Conservation (phyloP, 1,140 invertebrate genomes). For the Drosophila navojoa region DNA sequence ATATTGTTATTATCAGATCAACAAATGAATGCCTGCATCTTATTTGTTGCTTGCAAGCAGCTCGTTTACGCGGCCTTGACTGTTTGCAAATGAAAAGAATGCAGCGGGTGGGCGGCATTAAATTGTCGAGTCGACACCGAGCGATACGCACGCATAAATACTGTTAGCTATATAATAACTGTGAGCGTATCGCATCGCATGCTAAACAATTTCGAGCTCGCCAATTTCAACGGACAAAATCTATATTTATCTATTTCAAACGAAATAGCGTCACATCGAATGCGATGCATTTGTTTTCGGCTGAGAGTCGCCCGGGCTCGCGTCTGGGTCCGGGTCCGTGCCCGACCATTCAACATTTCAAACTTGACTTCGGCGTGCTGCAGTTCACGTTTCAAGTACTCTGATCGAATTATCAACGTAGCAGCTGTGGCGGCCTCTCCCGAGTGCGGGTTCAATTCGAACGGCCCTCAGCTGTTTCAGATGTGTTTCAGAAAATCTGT, state of each 20-base stretch:
- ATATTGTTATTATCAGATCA: no score
- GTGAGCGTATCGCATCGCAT: constrained; percentile 53
- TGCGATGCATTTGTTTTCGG: constrained; percentile 21
- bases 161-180: constrained; percentile 43
- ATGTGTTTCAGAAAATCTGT: constrained; percentile 25
- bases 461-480: constrained; percentile 34
- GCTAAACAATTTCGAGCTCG: constrained; percentile 28
- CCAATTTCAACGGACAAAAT: constrained; percentile 50
- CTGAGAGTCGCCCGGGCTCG: not conserved
- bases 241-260: constrained; percentile 48
- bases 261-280: not conserved
- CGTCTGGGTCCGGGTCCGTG: not conserved
- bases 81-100: not conserved
- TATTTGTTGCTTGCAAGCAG: no score
- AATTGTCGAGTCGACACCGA: constrained; percentile 8
- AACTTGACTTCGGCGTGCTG: constrained; percentile 57
- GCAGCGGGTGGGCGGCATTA: not conserved
- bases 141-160: constrained; percentile 24
- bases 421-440: not conserved
- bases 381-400: constrained; percentile 44
- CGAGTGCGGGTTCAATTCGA: constrained; percentile 10
- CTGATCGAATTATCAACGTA: not conserved
- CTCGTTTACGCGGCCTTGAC: not conserved
- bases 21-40: no score
- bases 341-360: constrained; percentile 27